Conservation (phyloP, 2,888 invertebrate genomes). For the Lomographa bimaculata region DNA sequence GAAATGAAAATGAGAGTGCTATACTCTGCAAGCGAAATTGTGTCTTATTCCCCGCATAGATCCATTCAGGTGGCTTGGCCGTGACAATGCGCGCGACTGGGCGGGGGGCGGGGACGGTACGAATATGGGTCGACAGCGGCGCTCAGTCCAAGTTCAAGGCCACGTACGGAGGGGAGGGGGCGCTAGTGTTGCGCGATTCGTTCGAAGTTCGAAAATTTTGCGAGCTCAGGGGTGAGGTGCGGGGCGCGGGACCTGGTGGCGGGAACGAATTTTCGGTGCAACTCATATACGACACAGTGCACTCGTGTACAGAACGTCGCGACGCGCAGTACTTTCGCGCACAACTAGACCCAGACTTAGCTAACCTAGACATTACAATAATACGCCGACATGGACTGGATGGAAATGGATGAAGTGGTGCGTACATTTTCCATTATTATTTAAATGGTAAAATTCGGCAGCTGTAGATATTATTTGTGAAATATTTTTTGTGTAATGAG, state of each 20-base stretch:
- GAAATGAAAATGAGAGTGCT: slow-evolving; percentile 71
- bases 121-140: slow-evolving; percentile 76
- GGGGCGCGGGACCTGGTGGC: slow-evolving; percentile 60
- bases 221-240: slow-evolving; percentile 64
- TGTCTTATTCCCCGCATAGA: slow-evolving; percentile 58
- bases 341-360: slow-evolving; percentile 61
- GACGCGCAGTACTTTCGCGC: slow-evolving; percentile 76
- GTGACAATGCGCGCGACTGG: slow-evolving; percentile 63
- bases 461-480: slow-evolving; percentile 12
- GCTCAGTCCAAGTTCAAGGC: slow-evolving; percentile 80
- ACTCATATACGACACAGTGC: slow-evolving; percentile 77
- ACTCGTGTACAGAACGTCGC: slow-evolving; percentile 79
- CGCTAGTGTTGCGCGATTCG: slow-evolving; percentile 66
- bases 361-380: slow-evolving; percentile 59
- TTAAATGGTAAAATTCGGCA: slow-evolving; percentile 17
- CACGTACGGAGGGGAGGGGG: slow-evolving; percentile 61
- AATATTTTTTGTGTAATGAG: slow-evolving; percentile 42
- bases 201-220: slow-evolving; percentile 71
- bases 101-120: slow-evolving; percentile 56
- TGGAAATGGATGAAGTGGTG: slow-evolving; percentile 79
- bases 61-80: slow-evolving; percentile 71
- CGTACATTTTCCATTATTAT: slow-evolving; percentile 47
- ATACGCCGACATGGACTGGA: slow-evolving; percentile 76
- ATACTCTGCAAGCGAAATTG: slow-evolving; percentile 56
- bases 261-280: slow-evolving; percentile 81